A percentile compares a stretch with the other conserved stretches of the same genome.
These are phyloP conservation scores for Molanna angustata DNA, from an alignment of 2,888 invertebrate species.

Conservation along the genomic window DNA sequence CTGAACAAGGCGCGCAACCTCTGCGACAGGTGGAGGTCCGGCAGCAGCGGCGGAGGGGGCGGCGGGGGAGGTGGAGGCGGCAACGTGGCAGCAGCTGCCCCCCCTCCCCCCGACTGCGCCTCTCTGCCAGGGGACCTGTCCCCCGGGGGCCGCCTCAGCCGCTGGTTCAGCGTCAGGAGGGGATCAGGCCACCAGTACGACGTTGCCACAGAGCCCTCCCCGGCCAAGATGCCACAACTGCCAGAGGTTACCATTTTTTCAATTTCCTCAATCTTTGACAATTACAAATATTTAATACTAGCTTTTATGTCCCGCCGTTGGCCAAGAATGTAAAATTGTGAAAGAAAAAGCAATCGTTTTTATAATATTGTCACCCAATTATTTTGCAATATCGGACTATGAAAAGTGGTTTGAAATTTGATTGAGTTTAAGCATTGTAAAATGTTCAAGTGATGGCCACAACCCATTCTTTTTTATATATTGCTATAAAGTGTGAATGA, in stretches of 20 bases:
- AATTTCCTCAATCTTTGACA: no score
- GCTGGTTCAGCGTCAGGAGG: slow-evolving; percentile 87
- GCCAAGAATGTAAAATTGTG: no score
- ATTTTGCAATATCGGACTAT: no score
- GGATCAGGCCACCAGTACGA: slow-evolving; percentile 83
- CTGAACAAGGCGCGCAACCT: slow-evolving; percentile 78
- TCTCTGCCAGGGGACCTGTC: slow-evolving; percentile 56
- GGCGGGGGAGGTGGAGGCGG: slow-evolving; percentile 40
- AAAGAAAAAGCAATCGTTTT: no score
- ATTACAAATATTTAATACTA: no score
- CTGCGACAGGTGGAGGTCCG: slow-evolving; percentile 74
- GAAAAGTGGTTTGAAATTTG: no score
- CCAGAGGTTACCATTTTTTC: slow-evolving; percentile 82
- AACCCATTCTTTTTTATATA: no score
- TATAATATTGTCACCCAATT: no score
- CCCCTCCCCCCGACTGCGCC: slow-evolving; percentile 42
- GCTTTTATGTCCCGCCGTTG: no score
- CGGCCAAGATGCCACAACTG: slow-evolving; percentile 73
- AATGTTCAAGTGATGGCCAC: no score
- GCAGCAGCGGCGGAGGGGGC: slow-evolving; percentile 42
- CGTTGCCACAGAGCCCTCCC: slow-evolving; percentile 48
- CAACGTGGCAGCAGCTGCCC: slow-evolving; percentile 31
- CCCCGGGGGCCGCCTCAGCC: slow-evolving; percentile 71
- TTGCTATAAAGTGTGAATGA: no score
- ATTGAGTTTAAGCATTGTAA: no score